These are phyloP conservation scores for Trissolcus brochymenae DNA, from an alignment of 2,888 invertebrate genomes.

Conservation along the genomic window DNA sequence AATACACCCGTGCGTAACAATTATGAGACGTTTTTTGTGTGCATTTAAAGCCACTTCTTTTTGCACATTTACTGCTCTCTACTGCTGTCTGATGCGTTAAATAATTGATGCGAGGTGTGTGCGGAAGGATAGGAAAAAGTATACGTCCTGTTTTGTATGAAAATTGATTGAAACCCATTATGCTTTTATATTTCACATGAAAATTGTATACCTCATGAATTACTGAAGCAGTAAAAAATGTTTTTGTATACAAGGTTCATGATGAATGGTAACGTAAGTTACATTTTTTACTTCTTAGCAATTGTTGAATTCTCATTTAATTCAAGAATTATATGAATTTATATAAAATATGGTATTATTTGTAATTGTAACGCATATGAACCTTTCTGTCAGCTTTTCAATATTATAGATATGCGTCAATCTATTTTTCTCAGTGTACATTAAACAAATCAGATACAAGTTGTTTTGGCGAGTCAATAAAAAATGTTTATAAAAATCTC, in stretches of 20 bases:
- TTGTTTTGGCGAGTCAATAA: too few species aligned
- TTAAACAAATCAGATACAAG: background rate
- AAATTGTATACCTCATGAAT: background rate
- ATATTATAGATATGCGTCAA: too few species aligned
- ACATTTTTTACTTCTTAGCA: too few species aligned
- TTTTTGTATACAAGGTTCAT: background rate
- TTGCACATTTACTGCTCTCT: constrained; percentile 6
- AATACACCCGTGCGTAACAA: constrained; percentile 49
- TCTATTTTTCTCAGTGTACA: background rate
- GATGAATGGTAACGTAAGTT: too few species aligned
- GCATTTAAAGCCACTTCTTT: constrained; percentile 26
- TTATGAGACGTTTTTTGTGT: constrained; percentile 31
- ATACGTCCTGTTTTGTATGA: constrained; percentile 13
- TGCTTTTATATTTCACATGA: constrained; percentile 4
- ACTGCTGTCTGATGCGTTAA: background rate
- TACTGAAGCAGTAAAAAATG: background rate
- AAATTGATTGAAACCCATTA: constrained; percentile 27
- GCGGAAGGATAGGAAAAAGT: constrained; percentile 5
- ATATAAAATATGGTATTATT: too few species aligned
- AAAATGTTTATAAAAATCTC: too few species aligned
- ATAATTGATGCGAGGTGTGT: constrained; percentile 19
- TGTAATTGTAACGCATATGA: too few species aligned
- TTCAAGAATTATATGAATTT: too few species aligned
- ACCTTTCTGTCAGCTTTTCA: too few species aligned
- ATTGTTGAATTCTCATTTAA: background rate